Evolutionary conservation across 2,888 invertebrate species (phyloP), one percentile per base, ranked within the genome.

Genomic region (Eupithecia pulchellata): DNA sequence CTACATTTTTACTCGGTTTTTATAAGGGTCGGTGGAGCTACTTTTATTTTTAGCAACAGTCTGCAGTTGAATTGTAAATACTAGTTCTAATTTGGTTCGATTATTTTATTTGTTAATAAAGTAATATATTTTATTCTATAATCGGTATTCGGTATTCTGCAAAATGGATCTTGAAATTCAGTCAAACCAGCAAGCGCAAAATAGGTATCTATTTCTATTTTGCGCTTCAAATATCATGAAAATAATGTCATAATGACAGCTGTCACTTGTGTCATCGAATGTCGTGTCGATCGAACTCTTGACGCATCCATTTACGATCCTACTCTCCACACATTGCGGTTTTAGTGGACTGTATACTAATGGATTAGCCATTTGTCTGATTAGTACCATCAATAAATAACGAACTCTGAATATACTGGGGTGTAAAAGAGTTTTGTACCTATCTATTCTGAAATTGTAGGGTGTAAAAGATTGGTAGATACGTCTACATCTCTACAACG

Each of bases 291-390:
- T 77, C 78, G 68, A 72, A 62, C 75, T 69, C 75, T 77, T 81
- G 84, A 83, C 84, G 80, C 81, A 80, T 89, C 84, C 85, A 88
- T 88, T 87, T 83, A 78, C 83, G 79, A 82, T 76, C 81, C 76
- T 75, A 74, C 77, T 78, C 79, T 83, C 86, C 84, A 84, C 87
- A 85, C 83, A 84, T 83, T 79, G 82, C 81, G 79, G 79, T 81
- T 82, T 80, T 82, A 85, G 82, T 86, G 82, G 79, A 81, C 84
- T 84, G 84, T 88, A 82, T 83, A 86, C 80, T 91, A 93, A 93
- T 93, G 92, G 92, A 92, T 93, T 92, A 93, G 86, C 91, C 90
- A 92, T 93, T 93, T 92, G 91, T 92, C 88, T 93, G 92, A 93
- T 93, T 92, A 92, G 87, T 85, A 86, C 85, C 88, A 89, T 92